A percentile compares a stretch with the other conserved stretches of the same genome.
These are phyloP conservation scores for Eupsittula cactorum DNA, from an alignment of 2,113 vertebrate genomes.

Conservation along the genomic window DNA sequence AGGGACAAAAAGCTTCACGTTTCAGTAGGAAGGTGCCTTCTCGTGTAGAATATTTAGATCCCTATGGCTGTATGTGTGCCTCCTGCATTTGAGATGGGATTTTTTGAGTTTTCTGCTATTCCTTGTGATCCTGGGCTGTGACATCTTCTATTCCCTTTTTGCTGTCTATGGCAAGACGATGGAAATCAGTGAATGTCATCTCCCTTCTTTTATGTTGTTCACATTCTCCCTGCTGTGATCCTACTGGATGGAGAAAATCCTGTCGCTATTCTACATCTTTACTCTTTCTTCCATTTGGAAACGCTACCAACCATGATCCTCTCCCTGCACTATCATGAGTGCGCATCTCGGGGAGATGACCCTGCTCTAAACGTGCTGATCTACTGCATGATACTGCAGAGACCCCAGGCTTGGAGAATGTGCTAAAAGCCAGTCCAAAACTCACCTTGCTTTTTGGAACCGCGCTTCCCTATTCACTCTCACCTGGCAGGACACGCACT, in stretches of 20 bases:
- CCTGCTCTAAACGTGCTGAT: neutral
- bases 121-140: neutral
- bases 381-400: neutral
- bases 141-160: neutral
- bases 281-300: neutral
- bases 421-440: neutral
- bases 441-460: neutral
- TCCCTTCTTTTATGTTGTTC: neutral
- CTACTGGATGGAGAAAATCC: neutral
- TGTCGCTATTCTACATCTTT: neutral
- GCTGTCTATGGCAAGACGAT: neutral
- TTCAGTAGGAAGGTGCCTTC: neutral
- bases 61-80: neutral
- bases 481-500: neutral
- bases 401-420: neutral
- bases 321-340: neutral
- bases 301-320: fast-evolving
- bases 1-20: neutral
- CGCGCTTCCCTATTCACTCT: neutral
- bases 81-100: neutral
- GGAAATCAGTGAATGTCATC: neutral
- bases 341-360: neutral
- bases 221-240: neutral
- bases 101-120: neutral
- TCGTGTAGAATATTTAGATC: neutral